Base-by-base conservation (phyloP, 1,140 invertebrate species). In the Drosophila nigromelanica region DNA sequence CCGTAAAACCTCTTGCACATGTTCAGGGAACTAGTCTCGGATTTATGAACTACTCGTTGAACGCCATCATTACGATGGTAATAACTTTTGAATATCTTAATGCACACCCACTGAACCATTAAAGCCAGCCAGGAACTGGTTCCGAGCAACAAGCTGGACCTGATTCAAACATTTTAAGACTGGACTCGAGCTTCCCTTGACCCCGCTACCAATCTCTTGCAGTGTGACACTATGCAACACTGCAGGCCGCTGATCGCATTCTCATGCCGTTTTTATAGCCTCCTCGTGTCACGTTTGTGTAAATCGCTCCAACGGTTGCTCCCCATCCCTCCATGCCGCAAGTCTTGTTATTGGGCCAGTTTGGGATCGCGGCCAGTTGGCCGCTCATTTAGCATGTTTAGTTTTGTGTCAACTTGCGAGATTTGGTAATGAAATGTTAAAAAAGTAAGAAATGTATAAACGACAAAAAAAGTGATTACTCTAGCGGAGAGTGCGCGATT, bases 341-440 rank as follows among this genome's bases (percentile, higher is more conserved):
- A 33, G 62, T 42, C 50, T 59, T 51, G 60, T 58, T 63, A 47
- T 47, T 73, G 24, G 64, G 58, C 51, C 63, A 51, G 42, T 71
- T 62, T 58, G 60, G 61, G 69, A 54, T 67, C 70, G 62, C 62
- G 39, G 62, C 47, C 62, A 67, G 40, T 60, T 60, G 21, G 55
- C 54, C 54, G 63, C 63, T 68, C 70, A 68, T 73, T 73, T 73
- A 73, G 63, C 70, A 68, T 73, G 70, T 73, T 73, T 73, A 73
- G 55, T 55, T 67, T 58, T 54, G 51, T 72, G 69, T 72, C 69
- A 72, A 59, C 62, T 47, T 52, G 69, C 47, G 54, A 72, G 69
- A 52, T 72, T 72, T 59, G 69, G 62, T 72, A 72, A 67, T 72
- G 69, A 67, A 72, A 72, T 67, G 48, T 54, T 18, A 14, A 43